A percentile compares a stretch with the other conserved stretches of the same genome.
phyloP scores from a whole-genome alignment of 2,113 vertebrate species.

The Vombatus ursinus region DNA sequence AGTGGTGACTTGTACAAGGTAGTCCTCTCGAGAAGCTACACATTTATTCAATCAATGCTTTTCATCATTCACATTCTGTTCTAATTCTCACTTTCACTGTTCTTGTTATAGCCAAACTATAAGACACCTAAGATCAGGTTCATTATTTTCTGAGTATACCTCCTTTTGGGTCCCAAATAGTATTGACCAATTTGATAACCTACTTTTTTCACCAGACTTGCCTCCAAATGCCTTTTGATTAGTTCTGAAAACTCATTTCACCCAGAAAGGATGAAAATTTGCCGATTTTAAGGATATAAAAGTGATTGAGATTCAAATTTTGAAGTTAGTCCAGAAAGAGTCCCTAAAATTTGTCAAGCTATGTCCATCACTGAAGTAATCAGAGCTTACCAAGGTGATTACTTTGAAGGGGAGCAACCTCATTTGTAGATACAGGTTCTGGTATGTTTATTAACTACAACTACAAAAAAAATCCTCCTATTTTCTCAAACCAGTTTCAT shows the following conservation, averaged over 20 bases:
- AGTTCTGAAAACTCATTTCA: conserved; percentile 61
- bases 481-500: background rate
- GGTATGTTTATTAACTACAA: background rate
- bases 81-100: conserved; percentile 43
- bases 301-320: background rate
- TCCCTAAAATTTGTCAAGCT: background rate
- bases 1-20: conserved; percentile 53
- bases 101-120: background rate
- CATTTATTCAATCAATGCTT: background rate
- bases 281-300: conserved; percentile 23
- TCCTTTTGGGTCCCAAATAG: conserved; percentile 68
- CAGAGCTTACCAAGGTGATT: background rate
- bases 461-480: background rate
- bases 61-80: conserved; percentile 11
- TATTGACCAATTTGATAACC: conserved; percentile 52
- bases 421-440: background rate
- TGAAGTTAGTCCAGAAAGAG: background rate
- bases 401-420: too few species aligned
- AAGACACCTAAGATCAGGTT: conserved; percentile 50
- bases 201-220: conserved; percentile 65
- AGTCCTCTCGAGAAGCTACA: conserved; percentile 8
- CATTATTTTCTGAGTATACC: conserved; percentile 66
- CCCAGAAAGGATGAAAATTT: conserved; percentile 62
- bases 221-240: conserved; percentile 76
- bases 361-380: background rate